Conservation (phyloP, 2,888 invertebrate genomes). For the Pandemis corylana region DNA sequence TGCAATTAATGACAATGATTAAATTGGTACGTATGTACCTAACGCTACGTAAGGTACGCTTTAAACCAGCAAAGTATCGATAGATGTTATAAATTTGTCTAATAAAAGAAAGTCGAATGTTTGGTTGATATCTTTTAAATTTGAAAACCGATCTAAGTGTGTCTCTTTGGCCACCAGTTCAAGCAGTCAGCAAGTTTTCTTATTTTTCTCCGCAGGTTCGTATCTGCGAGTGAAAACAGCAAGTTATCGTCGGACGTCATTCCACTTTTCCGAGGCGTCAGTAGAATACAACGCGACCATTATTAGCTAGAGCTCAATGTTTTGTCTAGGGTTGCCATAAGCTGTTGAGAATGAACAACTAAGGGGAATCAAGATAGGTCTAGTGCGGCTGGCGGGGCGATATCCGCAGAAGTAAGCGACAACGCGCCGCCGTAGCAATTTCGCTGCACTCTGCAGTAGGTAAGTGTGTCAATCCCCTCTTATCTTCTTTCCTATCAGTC, state of each 20-base stretch:
- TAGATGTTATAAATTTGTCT: too few relatives aligned
- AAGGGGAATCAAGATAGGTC: conserved; percentile 57
- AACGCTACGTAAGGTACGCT: too few relatives aligned
- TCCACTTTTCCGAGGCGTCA: conserved; percentile 82
- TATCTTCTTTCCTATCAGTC: conserved; percentile 74
- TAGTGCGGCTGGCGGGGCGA: conserved; percentile 61
- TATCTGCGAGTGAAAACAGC: conserved; percentile 80
- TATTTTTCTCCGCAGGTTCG: conserved; percentile 72
- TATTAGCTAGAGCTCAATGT: conserved; percentile 57
- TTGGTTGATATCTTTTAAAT: conserved; percentile 4
- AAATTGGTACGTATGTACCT: too few relatives aligned
- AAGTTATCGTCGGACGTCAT: conserved; percentile 79
- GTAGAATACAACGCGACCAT: conserved; percentile 70
- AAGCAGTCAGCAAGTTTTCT: conserved; percentile 63
- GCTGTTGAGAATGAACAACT: conserved; percentile 46
- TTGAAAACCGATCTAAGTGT: conserved; percentile 23
- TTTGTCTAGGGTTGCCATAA: conserved; percentile 51
- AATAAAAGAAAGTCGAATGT: too few relatives aligned
- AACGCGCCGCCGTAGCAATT: conserved; percentile 72
- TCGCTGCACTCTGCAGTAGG: conserved; percentile 80
- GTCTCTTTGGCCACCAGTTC: conserved; percentile 8
- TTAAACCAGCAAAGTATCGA: too few relatives aligned
- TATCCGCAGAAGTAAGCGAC: conserved; percentile 70
- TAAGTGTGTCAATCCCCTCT: conserved; percentile 82
- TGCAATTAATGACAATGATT: too few relatives aligned